These are phyloP conservation scores for Girardia tigrina DNA, from an alignment of 2,888 invertebrate genomes.

Conservation along the genomic window DNA sequence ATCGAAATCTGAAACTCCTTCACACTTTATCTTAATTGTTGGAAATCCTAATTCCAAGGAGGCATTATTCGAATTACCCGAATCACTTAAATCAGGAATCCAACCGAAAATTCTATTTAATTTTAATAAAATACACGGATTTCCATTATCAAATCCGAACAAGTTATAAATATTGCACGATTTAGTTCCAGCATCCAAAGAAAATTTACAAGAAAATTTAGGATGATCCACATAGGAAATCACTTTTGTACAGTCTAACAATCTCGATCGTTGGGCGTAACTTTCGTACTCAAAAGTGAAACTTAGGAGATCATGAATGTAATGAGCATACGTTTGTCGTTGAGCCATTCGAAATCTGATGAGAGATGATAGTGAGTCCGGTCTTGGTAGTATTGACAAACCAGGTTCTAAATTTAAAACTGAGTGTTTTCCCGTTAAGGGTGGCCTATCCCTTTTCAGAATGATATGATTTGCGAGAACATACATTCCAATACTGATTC, in stretches of 20 bases:
- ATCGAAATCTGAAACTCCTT: conserved; percentile 33
- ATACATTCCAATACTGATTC: not conserved
- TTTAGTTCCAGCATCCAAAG: not conserved
- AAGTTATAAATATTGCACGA: conserved; percentile 24
- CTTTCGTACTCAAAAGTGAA: not conserved
- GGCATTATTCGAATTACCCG: not conserved
- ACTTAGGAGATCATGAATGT: not conserved
- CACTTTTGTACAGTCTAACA: not conserved
- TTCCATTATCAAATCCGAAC: conserved; percentile 33
- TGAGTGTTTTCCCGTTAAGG: not conserved
- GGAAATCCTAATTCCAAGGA: not conserved
- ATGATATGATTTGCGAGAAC: not conserved
- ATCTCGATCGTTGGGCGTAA: not conserved
- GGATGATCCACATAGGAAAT: not conserved
- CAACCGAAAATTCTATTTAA: conserved; percentile 36
- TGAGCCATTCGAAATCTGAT: not conserved
- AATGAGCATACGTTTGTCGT: not conserved
- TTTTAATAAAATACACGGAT: conserved; percentile 32
- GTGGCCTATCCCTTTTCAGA: not conserved
- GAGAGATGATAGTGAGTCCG: not conserved
- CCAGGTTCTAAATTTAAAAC: not conserved
- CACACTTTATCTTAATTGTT: conserved; percentile 34
- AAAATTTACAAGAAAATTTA: not conserved
- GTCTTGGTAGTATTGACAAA: not conserved
- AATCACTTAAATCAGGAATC: conserved; percentile 29